Base-by-base conservation (phyloP, 2,797 vertebrate species). In the Acanthurus lineatus region DNA sequence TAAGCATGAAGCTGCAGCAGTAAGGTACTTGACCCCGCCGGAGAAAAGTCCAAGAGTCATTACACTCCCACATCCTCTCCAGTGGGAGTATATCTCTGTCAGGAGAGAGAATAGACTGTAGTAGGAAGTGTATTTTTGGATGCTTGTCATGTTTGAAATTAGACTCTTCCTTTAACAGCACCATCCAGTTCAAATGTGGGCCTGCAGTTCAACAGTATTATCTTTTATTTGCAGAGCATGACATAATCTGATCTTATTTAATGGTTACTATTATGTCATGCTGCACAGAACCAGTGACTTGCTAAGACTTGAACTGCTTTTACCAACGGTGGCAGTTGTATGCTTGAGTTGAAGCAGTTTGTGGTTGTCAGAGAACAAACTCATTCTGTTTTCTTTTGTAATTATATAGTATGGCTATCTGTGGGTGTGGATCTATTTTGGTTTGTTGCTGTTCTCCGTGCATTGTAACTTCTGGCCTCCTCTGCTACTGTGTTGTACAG, bases 21-120 rank as follows among this genome's bases (percentile, higher is more conserved):
- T 88, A 76, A 91, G 77, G 88, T 84, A 83, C 88, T 91, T 93
- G 90, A 93, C 90, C 91, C 88, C 19, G 9, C 77, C 79, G 67
- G 71, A 89, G 74, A 83, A 84, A 90, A 79, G 73, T 74, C 82
- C 45, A 65, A 56, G 57, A 74, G 82, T 73, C 79, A 74, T 69
- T 69, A 17, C 73, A 75, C 79, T 53, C 73, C 73, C 74, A 79
- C 85, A 47, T 86, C 73, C 66, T 72, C 58, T 73, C 63, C 72
- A 22, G 25, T 65, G 75, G 82, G 84, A 82, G 71, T 56, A 15
- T 17, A 42, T 72, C 38, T 77, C 61, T 10, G 20, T 65, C 61
- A 69, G 68, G 14, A 59, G 44, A 64, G 57, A 72, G 73, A 61
- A 88, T 63, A 61, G 61, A 67, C 80, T 71, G 61, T 84, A 59